Percentiles rank a stretch among this genome's conserved stretches.
Conservation (phyloP, 2,113 vertebrate species). For the Egretta garzetta region DNA sequence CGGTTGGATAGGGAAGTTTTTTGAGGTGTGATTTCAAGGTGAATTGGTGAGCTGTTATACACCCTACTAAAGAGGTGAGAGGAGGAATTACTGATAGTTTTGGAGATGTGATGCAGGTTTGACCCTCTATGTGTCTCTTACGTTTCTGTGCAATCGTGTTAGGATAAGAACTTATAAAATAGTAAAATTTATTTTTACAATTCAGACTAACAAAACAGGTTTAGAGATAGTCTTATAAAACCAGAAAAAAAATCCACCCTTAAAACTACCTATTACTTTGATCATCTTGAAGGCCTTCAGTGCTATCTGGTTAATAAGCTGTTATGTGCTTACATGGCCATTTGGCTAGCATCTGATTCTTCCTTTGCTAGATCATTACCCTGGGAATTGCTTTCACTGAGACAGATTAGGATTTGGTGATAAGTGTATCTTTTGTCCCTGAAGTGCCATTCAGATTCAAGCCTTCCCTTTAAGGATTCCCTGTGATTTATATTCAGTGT, state of each 20-base stretch:
- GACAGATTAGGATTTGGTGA: neutral
- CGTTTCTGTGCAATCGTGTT: neutral
- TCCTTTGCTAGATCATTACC: neutral
- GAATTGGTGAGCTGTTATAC: neutral
- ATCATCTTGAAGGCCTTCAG: neutral
- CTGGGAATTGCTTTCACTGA: neutral
- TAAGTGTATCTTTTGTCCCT: neutral
- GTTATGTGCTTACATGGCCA: rapidly evolving
- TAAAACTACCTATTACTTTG: neutral
- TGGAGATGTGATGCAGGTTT: neutral
- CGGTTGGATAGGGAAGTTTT: neutral
- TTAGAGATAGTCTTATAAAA: neutral
- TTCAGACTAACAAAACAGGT: neutral
- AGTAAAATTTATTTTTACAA: neutral
- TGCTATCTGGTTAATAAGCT: neutral
- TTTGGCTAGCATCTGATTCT: neutral
- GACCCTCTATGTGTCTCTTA: neutral
- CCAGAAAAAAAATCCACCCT: neutral
- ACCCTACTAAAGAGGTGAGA: neutral
- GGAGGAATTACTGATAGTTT: neutral
- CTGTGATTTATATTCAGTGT: neutral
- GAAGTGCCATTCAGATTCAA: neutral
- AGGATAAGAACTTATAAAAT: neutral
- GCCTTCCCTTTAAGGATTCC: neutral
- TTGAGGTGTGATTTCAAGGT: neutral